phyloP scores from a whole-genome alignment of 2,888 invertebrate species.

The Chironomus riparius region DNA sequence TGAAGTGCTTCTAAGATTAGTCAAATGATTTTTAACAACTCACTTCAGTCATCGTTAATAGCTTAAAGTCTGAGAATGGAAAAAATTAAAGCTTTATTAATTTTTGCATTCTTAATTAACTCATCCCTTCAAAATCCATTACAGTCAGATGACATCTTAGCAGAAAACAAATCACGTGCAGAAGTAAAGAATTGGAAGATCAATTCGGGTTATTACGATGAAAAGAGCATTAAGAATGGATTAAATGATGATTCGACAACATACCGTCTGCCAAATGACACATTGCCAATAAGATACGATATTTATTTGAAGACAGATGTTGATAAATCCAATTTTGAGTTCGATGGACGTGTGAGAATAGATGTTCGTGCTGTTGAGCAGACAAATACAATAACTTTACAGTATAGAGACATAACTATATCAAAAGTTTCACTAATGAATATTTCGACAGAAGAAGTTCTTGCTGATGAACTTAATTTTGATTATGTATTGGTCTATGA shows the following conservation, averaged over 20 bases:
- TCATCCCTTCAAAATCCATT: too few relatives aligned
- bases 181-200: too few relatives aligned
- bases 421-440: not conserved
- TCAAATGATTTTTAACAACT: too few relatives aligned
- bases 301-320: conserved; percentile 2
- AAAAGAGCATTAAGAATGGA: too few relatives aligned
- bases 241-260: not conserved
- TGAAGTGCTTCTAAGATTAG: too few relatives aligned
- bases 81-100: too few relatives aligned
- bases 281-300: conserved; percentile 9
- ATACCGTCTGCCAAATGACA: conserved; percentile 6
- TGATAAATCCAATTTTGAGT: not conserved
- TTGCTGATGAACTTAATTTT: not conserved
- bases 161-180: too few relatives aligned
- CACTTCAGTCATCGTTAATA: too few relatives aligned
- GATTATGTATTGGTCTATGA: not conserved
- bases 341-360: conserved; percentile 4
- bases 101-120: too few relatives aligned
- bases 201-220: too few relatives aligned
- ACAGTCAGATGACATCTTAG: too few relatives aligned
- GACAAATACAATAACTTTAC: not conserved
- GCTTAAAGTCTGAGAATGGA: too few relatives aligned
- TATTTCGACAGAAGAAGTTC: not conserved
- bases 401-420: not conserved
- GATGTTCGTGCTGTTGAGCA: not conserved